Base-by-base conservation (phyloP, 1,140 invertebrate genomes). In the Phocides pigmalion region DNA sequence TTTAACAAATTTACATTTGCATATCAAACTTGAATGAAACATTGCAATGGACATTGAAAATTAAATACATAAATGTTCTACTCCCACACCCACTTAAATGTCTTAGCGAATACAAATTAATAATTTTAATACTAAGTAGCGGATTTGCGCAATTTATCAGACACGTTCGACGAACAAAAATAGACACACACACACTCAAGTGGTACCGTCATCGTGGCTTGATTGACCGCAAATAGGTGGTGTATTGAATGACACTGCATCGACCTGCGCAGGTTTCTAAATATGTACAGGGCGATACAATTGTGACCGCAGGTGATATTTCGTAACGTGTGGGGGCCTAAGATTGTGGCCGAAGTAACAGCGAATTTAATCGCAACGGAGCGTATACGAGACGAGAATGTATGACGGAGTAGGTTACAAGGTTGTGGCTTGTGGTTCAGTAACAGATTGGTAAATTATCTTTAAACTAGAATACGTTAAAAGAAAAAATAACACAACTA, bases 201-300 rank as follows among this genome's bases (percentile, higher is more conserved):
- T 59, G 73, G 74, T 73, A 74, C 58, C 19, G 69, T 66, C n/a
- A n/a, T n/a, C 61, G 75, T 71, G 37, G 78, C 72, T 66, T 49
- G 77, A 76, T 75, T 82, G 76, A 87, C 86, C 88, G 72, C 88
- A 90, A 90, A 86, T 89, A 82, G 88, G 87, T 82, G 85, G 87
- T 70, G 76, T 70, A 89, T 90, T 87, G 79, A 82, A 89, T 90
- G 86, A 84, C 88, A 80, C 72, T 74, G 73, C 67, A 77, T 74
- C 76, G 79, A 83, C 76, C 75, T 66, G 79, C 67, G 72, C 84
- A 87, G 76, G 86, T 85, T 87, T 87, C 86, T 89, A 87, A 87
- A 88, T 90, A 87, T 85, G 87, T 86, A 76, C 79, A 82, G 74
- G 82, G 66, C 68, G 74, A 82, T 84, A 86, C 64, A 66, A 68